Evolutionary conservation across 35 echinoderm and acorn worm genomes (phyloP).

Genomic region (Lytechinus pictus): DNA sequence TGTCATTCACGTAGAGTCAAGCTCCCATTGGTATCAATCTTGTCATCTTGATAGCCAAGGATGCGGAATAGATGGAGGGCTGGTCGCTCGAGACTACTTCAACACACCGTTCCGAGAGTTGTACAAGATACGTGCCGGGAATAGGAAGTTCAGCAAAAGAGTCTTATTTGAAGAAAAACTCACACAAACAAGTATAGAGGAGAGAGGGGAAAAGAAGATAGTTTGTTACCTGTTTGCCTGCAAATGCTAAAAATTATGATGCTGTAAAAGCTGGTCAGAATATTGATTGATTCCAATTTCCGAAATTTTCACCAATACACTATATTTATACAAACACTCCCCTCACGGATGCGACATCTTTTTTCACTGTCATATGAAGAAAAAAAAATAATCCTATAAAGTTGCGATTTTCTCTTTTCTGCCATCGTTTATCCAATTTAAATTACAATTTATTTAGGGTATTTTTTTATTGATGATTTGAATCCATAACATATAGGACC

Average conservation of each 20-base stretch:
- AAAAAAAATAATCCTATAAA: no score
- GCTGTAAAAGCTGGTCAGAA: not conserved
- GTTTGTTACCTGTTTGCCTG: not conserved
- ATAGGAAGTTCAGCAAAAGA: not conserved
- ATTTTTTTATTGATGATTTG: no score
- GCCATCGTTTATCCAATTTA: no score
- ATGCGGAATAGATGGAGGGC: not conserved
- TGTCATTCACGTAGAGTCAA: not conserved
- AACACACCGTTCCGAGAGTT: not conserved
- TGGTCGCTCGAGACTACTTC: constrained; percentile 16
- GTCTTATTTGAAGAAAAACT: not conserved
- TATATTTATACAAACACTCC: not conserved
- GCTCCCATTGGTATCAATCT: not conserved
- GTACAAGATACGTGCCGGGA: not conserved
- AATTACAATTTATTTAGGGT: no score
- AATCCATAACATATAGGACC: no score
- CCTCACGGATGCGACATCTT: not conserved
- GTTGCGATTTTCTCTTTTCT: no score
- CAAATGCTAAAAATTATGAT: constrained; percentile 15
- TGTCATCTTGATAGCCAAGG: not conserved
- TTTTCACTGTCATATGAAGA: no score
- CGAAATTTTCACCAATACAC: not conserved
- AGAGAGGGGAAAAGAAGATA: not conserved
- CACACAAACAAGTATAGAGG: not conserved
- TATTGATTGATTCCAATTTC: not conserved